Conservation (phyloP, 2,797 vertebrate species). For the Sebastes jordani region DNA sequence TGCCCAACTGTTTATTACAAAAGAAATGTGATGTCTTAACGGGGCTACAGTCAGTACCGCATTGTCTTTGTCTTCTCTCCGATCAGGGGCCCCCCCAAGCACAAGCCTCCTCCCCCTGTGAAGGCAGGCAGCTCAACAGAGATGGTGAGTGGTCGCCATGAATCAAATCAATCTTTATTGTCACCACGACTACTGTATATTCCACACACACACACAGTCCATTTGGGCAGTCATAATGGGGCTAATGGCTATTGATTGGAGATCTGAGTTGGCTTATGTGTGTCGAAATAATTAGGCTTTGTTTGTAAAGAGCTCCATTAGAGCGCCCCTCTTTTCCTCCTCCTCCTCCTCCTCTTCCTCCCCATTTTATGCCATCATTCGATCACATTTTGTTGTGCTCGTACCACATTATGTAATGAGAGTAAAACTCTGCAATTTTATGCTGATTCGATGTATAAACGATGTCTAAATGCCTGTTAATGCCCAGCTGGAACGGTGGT, state of each 20-base stretch:
- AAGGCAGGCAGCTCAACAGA: constrained; percentile 78
- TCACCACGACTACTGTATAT: constrained; percentile 21
- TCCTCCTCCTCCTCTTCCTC: neutral
- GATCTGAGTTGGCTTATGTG: constrained; percentile 59
- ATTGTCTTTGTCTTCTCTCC: constrained; percentile 46
- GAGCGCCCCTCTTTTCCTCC: neutral
- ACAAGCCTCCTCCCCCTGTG: constrained; percentile 82
- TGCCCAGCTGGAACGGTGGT: neutral
- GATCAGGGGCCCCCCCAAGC: constrained; percentile 81
- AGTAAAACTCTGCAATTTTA: constrained; percentile 35
- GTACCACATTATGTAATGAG: constrained; percentile 29
- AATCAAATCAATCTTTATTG: constrained; percentile 55
- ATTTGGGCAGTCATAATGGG: constrained; percentile 61
- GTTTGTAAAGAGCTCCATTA: constrained; percentile 66
- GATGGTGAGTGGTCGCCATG: constrained; percentile 76
- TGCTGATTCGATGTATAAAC: constrained; percentile 46
- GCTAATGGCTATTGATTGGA: constrained; percentile 77
- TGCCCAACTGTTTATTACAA: neutral
- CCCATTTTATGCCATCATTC: constrained; percentile 27
- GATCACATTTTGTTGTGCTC: constrained; percentile 18
- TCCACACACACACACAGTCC: constrained; percentile 30
- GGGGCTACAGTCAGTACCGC: neutral
- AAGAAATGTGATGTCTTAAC: constrained; percentile 15
- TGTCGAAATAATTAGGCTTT: constrained; percentile 64
- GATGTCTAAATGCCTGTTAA: constrained; percentile 29